Percentiles rank a stretch among this genome's conserved stretches.
These are phyloP conservation scores for Agrypnia vestita DNA, from an alignment of 1,140 invertebrate species.

Conservation along the genomic window DNA sequence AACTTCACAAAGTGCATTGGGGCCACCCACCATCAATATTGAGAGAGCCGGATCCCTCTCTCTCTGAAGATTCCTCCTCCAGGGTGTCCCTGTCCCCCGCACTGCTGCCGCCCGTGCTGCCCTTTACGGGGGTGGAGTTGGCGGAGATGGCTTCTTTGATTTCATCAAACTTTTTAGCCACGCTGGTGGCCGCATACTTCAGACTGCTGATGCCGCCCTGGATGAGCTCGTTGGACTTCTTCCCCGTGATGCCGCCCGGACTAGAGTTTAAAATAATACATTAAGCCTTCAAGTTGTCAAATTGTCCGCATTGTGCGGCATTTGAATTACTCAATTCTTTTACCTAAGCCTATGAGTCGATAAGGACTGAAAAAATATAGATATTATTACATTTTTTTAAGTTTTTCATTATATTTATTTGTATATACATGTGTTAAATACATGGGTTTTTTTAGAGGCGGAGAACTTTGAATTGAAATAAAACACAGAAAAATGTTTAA, in stretches of 20 bases:
- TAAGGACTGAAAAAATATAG: too few relatives aligned
- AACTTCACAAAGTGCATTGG: too few relatives aligned
- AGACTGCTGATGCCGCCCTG: conserved; percentile 89
- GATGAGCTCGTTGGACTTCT: conserved; percentile 90
- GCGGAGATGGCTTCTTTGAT: conserved; percentile 93
- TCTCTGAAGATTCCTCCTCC: conserved; percentile 69
- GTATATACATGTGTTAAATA: too few relatives aligned
- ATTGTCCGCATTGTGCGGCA: too few relatives aligned
- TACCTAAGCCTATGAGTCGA: too few relatives aligned
- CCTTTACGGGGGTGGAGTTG: conserved; percentile 88
- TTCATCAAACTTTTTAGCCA: conserved; percentile 93
- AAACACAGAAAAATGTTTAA: too few relatives aligned
- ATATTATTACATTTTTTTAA: too few relatives aligned
- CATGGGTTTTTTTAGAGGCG: too few relatives aligned
- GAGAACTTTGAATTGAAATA: too few relatives aligned
- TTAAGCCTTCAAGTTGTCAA: too few relatives aligned
- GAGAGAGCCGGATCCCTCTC: conserved; percentile 69
- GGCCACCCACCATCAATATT: conserved; percentile 67
- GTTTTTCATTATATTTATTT: too few relatives aligned
- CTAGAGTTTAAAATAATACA: conserved; percentile 69
- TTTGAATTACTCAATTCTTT: too few relatives aligned
- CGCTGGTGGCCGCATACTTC: conserved; percentile 88
- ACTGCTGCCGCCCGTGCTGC: conserved; percentile 68
- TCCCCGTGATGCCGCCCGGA: conserved; percentile 85
- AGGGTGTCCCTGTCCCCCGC: conserved; percentile 65